These are phyloP conservation scores for Pseudobourletiella spinata DNA, from an alignment of 1,140 invertebrate species.

Conservation along the genomic window DNA sequence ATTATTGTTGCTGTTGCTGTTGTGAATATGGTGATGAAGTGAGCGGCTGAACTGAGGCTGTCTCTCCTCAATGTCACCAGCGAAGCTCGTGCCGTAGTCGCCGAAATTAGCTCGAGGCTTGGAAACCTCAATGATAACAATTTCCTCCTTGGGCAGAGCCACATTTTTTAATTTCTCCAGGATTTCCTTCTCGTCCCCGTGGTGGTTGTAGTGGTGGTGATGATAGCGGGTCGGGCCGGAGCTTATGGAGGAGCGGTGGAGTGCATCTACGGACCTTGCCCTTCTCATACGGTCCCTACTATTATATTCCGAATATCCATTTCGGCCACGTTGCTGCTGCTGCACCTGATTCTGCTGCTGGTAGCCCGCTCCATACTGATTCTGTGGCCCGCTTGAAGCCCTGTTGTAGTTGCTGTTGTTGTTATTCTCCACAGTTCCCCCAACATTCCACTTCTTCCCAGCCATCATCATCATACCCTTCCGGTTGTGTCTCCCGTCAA, in stretches of 20 bases:
- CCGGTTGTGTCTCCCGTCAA: background rate
- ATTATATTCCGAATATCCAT: background rate
- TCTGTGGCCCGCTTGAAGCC: too few species aligned
- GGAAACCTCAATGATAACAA: conserved; percentile 42
- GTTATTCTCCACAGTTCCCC: too few species aligned
- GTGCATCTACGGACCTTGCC: conserved; percentile 71
- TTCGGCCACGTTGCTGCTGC: conserved; percentile 39
- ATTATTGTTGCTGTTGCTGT: too few species aligned
- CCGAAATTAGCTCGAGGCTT: conserved; percentile 28
- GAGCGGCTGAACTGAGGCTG: background rate
- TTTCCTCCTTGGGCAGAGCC: conserved; percentile 41
- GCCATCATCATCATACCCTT: background rate
- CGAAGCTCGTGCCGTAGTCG: background rate
- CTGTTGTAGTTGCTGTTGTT: too few species aligned
- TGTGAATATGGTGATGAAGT: background rate
- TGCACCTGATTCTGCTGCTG: conserved; percentile 37
- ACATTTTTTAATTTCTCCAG: conserved; percentile 33
- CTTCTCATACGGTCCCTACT: conserved; percentile 60
- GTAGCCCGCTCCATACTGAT: too few species aligned
- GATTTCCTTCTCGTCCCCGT: conserved; percentile 33
- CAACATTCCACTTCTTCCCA: too few species aligned
- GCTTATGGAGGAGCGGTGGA: conserved; percentile 48
- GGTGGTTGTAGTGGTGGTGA: too few species aligned
- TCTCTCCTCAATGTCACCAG: background rate
- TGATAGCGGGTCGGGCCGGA: too few species aligned